These are phyloP conservation scores for Tapera naevia DNA, from an alignment of 2,797 vertebrate genomes.

Conservation along the genomic window DNA sequence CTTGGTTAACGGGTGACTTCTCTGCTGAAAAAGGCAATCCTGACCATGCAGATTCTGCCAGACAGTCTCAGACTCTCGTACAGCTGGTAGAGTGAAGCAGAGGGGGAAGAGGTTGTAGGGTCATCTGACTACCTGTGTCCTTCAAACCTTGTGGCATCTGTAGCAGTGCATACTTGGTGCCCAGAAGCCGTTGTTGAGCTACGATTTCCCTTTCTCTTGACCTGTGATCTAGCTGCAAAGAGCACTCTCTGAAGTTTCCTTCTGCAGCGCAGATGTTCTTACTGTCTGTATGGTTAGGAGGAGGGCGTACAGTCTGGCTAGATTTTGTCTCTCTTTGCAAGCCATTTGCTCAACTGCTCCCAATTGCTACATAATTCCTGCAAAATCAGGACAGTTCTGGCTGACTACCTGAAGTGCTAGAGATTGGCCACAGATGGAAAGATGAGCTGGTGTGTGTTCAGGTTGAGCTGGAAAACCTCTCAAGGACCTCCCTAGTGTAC, in stretches of 20 bases:
- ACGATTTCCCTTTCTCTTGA: not conserved
- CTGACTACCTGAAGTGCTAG: not conserved
- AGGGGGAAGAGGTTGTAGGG: not conserved
- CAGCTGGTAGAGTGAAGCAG: not conserved
- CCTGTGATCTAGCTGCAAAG: not conserved
- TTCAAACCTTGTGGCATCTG: not conserved
- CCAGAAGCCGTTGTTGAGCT: not conserved
- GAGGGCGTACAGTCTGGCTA: not conserved
- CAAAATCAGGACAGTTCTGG: not conserved
- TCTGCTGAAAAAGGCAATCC: not conserved
- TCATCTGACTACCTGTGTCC: fast-evolving
- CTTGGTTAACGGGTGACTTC: not conserved
- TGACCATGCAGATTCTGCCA: not conserved
- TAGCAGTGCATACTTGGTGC: fast-evolving
- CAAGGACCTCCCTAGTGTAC: not conserved
- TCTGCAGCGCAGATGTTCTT: not conserved
- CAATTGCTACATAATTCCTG: not conserved
- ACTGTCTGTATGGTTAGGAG: not conserved
- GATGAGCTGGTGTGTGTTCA: not conserved
- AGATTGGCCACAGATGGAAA: not conserved
- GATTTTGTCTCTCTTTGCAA: not conserved
- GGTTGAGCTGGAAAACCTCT: not conserved
- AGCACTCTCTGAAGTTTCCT: not conserved
- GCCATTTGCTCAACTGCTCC: not conserved
- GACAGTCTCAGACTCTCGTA: fast-evolving